Base-by-base conservation (phyloP, 2,888 invertebrate genomes). In the Allygus modestus region DNA sequence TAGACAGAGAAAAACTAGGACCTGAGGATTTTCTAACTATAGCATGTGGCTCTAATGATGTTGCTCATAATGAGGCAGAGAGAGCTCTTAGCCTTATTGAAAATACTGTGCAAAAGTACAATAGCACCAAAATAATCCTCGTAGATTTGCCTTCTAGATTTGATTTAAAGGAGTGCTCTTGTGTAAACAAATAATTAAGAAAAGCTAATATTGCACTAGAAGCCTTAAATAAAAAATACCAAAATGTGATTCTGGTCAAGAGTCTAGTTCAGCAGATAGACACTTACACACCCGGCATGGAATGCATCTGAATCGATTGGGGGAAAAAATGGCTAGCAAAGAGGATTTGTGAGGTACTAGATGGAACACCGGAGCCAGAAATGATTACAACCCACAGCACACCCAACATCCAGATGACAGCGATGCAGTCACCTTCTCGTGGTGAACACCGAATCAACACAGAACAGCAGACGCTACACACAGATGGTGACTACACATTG, bases 321-420 rank as follows among this genome's bases (percentile, higher is more conserved):
- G 51, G 77, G 5, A 77, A 77, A 51, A 15, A 73, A 26, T 73
- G 73, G 73, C 23, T 73, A 4, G 73, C 73, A 41, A 73, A 41
- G 20, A 5, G 41, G 20, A 73, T 73, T 12, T 73, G 23, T 73
- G 12, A 69, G 17, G 69, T n/a, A 31, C 33, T 69, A 31, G 33
- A 4, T 23, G 31, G 7, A 69, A 31, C 17, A 69, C 2, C 4
- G 28, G 31, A 17, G 7, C 17, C 31, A 17, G 33, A 69, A n/a
- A 9, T 31, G 43, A 12, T 23, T 5, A 43, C 37, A 43, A 41
- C 33, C 71, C 73, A 43, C 0, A 28, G 23, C n/a, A 20, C 73
- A 4, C 71, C 12, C 41, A 23, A 41, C 73, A 41, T 17, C 12
- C 43, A 9, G 54, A 23, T 12, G 23, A 4, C 20, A 46, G 46